Percentiles rank a stretch among this genome's conserved stretches.
These are phyloP conservation scores for Trissolcus basalis DNA, from an alignment of 1,140 invertebrate genomes.

Conservation along the genomic window DNA sequence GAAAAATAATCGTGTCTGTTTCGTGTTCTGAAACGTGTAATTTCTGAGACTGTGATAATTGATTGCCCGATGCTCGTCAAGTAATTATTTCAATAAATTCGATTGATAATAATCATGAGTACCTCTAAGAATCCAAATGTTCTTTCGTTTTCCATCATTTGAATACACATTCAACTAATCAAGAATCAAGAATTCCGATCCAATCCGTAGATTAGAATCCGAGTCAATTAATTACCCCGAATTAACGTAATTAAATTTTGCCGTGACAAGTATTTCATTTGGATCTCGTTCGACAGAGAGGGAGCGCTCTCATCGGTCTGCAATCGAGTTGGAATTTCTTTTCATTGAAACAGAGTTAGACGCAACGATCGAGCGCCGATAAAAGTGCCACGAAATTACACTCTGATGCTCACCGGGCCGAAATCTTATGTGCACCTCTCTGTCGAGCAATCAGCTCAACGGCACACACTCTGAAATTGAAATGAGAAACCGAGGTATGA, in stretches of 20 bases:
- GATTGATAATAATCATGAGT: not conserved
- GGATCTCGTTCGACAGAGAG: not conserved
- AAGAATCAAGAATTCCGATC: not conserved
- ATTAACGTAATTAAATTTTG: constrained; percentile 28
- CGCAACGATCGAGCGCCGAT: constrained; percentile 6
- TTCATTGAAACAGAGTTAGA: too few relatives aligned
- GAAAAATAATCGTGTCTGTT: too few relatives aligned
- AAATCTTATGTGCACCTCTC: not conserved
- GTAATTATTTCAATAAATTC: not conserved
- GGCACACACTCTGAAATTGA: constrained; percentile 15
- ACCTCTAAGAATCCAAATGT: not conserved
- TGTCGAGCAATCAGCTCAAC: not conserved
- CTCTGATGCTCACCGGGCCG: not conserved
- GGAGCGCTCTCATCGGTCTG: too few relatives aligned
- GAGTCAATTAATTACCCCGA: constrained; percentile 17
- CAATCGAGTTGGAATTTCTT: too few relatives aligned
- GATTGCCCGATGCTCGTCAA: too few relatives aligned
- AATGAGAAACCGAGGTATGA: constrained; percentile 21
- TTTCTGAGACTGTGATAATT: too few relatives aligned
- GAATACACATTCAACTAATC: not conserved
- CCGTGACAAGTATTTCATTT: constrained; percentile 23
- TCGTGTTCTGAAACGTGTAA: too few relatives aligned
- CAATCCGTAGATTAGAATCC: constrained; percentile 7
- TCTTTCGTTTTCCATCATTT: not conserved
- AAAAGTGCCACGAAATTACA: constrained; percentile 26